These are phyloP conservation scores for Mamestra brassicae DNA, from an alignment of 2,888 invertebrate species.

Conservation along the genomic window DNA sequence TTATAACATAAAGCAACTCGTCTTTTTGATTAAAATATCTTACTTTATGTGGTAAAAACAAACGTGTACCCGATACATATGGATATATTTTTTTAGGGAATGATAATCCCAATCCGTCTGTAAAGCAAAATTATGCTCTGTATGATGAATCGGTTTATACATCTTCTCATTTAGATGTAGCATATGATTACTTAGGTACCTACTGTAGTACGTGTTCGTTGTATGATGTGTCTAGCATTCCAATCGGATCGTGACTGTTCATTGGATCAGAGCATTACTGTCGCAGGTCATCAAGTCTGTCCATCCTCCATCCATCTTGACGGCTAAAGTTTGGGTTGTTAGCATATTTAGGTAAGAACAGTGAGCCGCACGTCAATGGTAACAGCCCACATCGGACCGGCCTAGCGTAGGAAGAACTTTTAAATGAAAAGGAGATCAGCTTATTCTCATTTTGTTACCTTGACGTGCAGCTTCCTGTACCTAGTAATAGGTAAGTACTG, in stretches of 20 bases:
- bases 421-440: not conserved
- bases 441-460: not conserved
- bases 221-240: not conserved
- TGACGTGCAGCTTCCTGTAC: not conserved
- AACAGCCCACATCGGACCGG: not conserved
- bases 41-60: not conserved
- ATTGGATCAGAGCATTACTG: slow-evolving; percentile 56
- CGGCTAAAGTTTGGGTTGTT: slow-evolving; percentile 16
- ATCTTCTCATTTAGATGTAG: slow-evolving; percentile 12
- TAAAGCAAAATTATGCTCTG: not conserved
- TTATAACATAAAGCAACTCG: not conserved
- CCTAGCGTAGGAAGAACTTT: not conserved
- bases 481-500: no score
- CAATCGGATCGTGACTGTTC: slow-evolving; percentile 53
- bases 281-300: slow-evolving; percentile 39
- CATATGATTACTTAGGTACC: not conserved
- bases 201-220: not conserved
- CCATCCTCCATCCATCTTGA: slow-evolving; percentile 27
- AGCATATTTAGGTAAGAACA: not conserved
- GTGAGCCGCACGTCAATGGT: not conserved
- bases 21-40: no score
- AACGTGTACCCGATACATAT: not conserved
- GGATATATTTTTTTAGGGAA: not conserved
- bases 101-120: not conserved
- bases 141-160: not conserved